Evolutionary conservation across 2,113 vertebrate species (phyloP).

Genomic region (Tragelaphus strepsiceros): DNA sequence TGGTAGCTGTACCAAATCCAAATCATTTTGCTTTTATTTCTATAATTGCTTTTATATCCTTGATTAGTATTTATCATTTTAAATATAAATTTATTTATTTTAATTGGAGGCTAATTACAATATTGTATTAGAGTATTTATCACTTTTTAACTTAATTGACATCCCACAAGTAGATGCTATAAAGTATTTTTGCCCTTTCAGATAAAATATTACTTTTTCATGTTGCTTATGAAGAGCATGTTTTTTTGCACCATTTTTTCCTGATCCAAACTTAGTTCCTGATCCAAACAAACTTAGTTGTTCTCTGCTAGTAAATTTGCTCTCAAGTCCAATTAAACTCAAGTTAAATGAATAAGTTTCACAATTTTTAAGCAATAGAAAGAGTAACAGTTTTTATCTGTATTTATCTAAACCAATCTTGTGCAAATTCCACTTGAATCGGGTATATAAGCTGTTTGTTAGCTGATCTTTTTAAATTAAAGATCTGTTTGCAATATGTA

Average conservation of each 20-base stretch:
- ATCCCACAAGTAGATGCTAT: not conserved
- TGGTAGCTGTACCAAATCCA: not conserved
- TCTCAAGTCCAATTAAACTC: not conserved
- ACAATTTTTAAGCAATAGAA: not conserved
- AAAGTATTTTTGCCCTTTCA: not conserved
- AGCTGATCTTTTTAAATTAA: not conserved
- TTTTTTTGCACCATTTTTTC: not conserved
- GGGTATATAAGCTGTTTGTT: not conserved
- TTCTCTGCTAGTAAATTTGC: not conserved
- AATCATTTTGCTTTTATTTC: not conserved
- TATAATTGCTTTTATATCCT: not conserved
- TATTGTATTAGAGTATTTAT: not conserved
- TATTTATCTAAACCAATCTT: not conserved
- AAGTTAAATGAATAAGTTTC: not conserved
- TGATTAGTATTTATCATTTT: constrained; percentile 17
- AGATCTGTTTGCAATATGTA: not conserved
- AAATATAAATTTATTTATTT: not conserved
- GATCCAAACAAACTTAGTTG: not conserved
- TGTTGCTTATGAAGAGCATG: not conserved
- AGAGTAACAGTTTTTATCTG: not conserved
- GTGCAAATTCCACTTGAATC: not conserved
- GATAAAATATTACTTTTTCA: not conserved
- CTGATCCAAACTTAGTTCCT: not conserved
- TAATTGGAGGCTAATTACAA: too few species aligned
- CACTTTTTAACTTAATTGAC: not conserved